phyloP scores from a whole-genome alignment of 2,797 vertebrate species.

The Bucorvus abyssinicus region DNA sequence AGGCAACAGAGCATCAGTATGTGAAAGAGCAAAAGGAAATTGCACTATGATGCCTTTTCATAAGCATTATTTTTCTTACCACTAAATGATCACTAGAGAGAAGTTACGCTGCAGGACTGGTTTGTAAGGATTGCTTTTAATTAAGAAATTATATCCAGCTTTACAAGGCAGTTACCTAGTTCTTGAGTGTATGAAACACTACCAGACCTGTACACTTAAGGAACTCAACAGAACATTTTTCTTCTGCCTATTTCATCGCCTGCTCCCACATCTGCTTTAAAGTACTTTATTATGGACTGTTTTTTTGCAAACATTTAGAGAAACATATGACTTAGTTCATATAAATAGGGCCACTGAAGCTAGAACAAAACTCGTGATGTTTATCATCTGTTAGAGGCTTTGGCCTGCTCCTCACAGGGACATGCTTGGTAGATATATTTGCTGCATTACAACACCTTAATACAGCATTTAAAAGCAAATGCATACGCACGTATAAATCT shows the following conservation, averaged over 20 bases:
- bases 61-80: not conserved
- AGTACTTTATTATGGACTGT: fast-evolving
- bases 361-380: not conserved
- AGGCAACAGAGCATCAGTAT: not conserved
- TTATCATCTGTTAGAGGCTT: fast-evolving
- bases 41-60: not conserved
- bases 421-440: fast-evolving
- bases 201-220: fast-evolving
- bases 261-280: not conserved
- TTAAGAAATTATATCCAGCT: not conserved
- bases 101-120: fast-evolving
- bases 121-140: not conserved
- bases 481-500: fast-evolving
- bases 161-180: not conserved
- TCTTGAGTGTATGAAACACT: fast-evolving
- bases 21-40: not conserved
- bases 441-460: fast-evolving
- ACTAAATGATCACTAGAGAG: not conserved
- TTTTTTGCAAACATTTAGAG: not conserved
- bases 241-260: not conserved
- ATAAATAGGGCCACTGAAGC: fast-evolving
- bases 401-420: not conserved
- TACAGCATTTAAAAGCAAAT: fast-evolving
- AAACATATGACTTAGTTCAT: not conserved
- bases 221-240: fast-evolving